phyloP scores from a whole-genome alignment of 2,888 invertebrate genomes.

The Patella depressa region DNA sequence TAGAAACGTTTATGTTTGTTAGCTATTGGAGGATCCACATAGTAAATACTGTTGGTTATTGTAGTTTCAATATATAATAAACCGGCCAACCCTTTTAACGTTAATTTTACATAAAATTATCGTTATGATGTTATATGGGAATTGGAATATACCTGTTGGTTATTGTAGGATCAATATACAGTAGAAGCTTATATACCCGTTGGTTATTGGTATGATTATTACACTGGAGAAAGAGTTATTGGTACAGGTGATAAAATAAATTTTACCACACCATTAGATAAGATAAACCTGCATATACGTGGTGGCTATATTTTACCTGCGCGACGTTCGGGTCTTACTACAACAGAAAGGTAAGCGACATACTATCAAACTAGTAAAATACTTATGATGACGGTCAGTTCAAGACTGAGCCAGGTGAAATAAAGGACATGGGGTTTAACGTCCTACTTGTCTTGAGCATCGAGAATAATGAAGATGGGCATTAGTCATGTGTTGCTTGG shows the following conservation, averaged over 20 bases:
- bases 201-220: constrained; percentile 47
- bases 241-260: constrained; percentile 29
- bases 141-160: background rate
- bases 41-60: too few species aligned
- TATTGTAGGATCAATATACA: constrained; percentile 35
- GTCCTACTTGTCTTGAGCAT: too few species aligned
- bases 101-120: too few species aligned
- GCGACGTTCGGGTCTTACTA: constrained; percentile 76
- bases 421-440: too few species aligned
- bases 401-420: too few species aligned
- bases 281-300: constrained; percentile 77
- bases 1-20: too few species aligned
- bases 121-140: background rate
- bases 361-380: background rate
- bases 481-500: too few species aligned
- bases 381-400: too few species aligned
- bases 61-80: too few species aligned
- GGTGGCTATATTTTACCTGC: constrained; percentile 81
- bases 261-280: constrained; percentile 77
- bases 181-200: constrained; percentile 46
- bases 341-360: constrained; percentile 41
- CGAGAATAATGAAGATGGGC: too few species aligned
- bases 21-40: too few species aligned
- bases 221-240: constrained; percentile 33
- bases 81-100: too few species aligned